Conservation (phyloP, 2,888 invertebrate species). For the Dryobota labecula region DNA sequence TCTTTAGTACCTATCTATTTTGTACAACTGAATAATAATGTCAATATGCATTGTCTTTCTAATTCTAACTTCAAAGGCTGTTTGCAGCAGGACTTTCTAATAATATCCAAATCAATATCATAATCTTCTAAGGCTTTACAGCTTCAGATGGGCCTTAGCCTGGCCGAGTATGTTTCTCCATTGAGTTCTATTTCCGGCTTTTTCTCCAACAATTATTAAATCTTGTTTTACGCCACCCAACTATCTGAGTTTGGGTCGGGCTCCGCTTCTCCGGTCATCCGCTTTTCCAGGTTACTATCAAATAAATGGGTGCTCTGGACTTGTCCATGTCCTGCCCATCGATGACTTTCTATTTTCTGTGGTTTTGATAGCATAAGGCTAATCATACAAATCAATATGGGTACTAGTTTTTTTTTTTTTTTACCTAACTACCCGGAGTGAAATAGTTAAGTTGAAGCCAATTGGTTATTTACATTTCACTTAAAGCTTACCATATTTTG, state of each 20-base stretch:
- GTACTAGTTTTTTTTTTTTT: not conserved
- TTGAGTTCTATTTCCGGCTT: not conserved
- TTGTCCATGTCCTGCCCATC: not conserved
- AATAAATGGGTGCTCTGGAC: not conserved
- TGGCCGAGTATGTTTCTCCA: not conserved
- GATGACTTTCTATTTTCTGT: not conserved
- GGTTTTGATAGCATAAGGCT: not conserved
- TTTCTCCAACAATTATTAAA: not conserved
- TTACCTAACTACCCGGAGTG: not conserved
- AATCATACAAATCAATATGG: not conserved
- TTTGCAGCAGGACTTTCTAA: not conserved
- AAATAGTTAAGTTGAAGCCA: not conserved
- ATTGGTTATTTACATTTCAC: constrained; percentile 1
- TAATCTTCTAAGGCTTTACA: not conserved
- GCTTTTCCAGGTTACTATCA: not conserved
- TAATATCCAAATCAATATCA: not conserved
- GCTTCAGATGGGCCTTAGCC: not conserved
- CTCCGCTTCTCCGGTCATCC: not conserved
- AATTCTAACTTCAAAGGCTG: not conserved
- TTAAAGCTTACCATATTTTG: not conserved
- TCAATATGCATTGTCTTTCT: not conserved
- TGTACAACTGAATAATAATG: not conserved
- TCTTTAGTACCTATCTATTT: not conserved
- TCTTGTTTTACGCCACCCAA: not conserved
- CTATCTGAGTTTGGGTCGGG: not conserved